These are phyloP conservation scores for Arctia plantaginis DNA, from an alignment of 2,888 invertebrate genomes.

Conservation along the genomic window DNA sequence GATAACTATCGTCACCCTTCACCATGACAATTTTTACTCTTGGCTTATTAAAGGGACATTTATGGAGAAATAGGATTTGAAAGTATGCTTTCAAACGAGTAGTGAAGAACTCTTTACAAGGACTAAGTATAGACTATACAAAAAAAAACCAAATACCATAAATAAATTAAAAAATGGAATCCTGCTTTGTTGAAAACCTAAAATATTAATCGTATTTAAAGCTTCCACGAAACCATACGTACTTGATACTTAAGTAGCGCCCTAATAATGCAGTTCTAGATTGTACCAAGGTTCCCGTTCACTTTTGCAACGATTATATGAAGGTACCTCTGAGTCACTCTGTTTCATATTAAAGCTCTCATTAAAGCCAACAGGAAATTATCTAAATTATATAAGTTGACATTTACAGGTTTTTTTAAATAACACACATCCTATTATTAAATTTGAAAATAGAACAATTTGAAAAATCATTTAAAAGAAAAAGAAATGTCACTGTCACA, in stretches of 20 bases:
- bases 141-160: background rate
- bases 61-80: too few species aligned
- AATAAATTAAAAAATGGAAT: background rate
- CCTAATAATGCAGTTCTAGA: constrained; percentile 37
- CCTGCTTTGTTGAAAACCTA: background rate
- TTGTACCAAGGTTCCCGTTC: constrained; percentile 45
- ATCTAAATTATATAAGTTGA: constrained; percentile 19
- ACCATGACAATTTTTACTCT: too few species aligned
- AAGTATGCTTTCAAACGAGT: too few species aligned
- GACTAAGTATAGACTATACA: background rate
- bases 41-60: too few species aligned
- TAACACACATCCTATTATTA: background rate
- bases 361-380: constrained; percentile 51
- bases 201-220: background rate
- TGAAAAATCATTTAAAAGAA: background rate
- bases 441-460: background rate
- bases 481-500: too few species aligned
- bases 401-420: constrained; percentile 24
- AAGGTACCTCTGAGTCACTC: constrained; percentile 36
- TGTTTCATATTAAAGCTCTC: constrained; percentile 37
- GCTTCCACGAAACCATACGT: constrained; percentile 4
- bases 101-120: background rate
- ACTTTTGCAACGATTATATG: constrained; percentile 36
- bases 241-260: background rate
- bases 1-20: too few species aligned